A percentile compares a stretch with the other conserved stretches of the same genome.
Evolutionary conservation across 2,888 invertebrate genomes (phyloP).

Genomic region (Trilocha varians): DNA sequence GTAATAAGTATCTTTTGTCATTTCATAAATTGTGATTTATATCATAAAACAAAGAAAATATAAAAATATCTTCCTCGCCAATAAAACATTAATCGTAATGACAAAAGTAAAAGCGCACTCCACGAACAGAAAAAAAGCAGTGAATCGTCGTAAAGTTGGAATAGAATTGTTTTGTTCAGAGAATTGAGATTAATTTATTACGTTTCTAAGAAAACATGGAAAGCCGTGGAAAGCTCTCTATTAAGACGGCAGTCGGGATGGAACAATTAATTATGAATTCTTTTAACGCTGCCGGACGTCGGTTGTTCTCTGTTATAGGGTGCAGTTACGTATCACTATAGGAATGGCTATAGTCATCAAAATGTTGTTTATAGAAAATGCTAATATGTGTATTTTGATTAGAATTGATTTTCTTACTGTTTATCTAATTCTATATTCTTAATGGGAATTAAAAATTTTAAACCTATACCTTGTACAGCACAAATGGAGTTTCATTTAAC

Average conservation of each 20-base stretch:
- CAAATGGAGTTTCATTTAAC: too few relatives aligned
- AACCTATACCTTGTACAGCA: too few relatives aligned
- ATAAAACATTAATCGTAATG: background rate
- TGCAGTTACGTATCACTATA: constrained; percentile 34
- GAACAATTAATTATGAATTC: constrained; percentile 70
- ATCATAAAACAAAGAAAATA: too few relatives aligned
- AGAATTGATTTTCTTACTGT: too few relatives aligned
- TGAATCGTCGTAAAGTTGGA: background rate
- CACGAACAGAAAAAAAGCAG: background rate
- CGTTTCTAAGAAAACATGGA: constrained; percentile 63
- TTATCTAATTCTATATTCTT: too few relatives aligned
- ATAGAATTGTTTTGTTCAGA: constrained; percentile 16
- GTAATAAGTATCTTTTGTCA: too few relatives aligned
- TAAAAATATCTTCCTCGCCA: too few relatives aligned
- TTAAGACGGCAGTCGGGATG: constrained; percentile 57
- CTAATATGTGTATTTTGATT: too few relatives aligned
- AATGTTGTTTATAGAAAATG: too few relatives aligned
- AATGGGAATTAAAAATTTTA: background rate
- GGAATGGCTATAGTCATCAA: too few relatives aligned
- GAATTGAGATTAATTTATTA: constrained; percentile 71
- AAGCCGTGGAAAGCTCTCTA: constrained; percentile 61
- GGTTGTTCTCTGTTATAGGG: constrained; percentile 22
- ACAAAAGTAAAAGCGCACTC: background rate
- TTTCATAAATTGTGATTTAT: too few relatives aligned
- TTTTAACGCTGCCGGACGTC: constrained; percentile 53